These are phyloP conservation scores for Ancistrus triradiatus DNA, from an alignment of 2,113 vertebrate species.

Conservation along the genomic window DNA sequence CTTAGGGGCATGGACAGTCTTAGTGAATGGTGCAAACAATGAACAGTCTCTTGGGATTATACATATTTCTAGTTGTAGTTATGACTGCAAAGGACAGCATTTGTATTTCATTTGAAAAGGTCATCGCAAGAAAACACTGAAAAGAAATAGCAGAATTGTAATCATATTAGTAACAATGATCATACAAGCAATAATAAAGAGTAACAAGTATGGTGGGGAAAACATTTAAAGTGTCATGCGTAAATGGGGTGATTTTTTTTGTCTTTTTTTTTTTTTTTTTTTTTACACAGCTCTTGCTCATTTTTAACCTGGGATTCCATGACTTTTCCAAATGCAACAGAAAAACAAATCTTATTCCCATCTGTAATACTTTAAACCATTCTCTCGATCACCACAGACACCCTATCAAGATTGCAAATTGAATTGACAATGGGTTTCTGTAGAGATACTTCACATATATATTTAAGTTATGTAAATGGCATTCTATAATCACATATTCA, in stretches of 20 bases:
- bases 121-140: constrained; percentile 39
- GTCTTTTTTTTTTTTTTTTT: no score
- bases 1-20: constrained; percentile 50
- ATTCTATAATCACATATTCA: constrained; percentile 72
- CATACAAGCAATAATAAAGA: constrained; percentile 44
- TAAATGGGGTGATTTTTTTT: no score
- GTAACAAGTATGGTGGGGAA: constrained; percentile 23
- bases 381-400: no score
- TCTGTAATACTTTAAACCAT: neutral
- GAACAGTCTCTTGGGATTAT: constrained; percentile 48
- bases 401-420: no score
- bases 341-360: no score
- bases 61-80: constrained; percentile 43
- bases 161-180: constrained; percentile 46
- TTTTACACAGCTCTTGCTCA: no score
- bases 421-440: no score
- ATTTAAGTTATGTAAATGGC: constrained; percentile 71
- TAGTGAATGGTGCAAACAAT: constrained; percentile 41
- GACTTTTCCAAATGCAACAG: no score
- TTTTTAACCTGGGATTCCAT: no score
- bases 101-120: constrained; percentile 35
- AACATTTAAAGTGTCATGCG: constrained; percentile 37
- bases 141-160: constrained; percentile 45
- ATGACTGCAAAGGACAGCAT: constrained; percentile 39
- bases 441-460: constrained; percentile 30